A percentile compares a stretch with the other conserved stretches of the same genome.
These are phyloP conservation scores for Nothobranchius furzeri DNA, from an alignment of 2,113 vertebrate genomes.

Conservation along the genomic window DNA sequence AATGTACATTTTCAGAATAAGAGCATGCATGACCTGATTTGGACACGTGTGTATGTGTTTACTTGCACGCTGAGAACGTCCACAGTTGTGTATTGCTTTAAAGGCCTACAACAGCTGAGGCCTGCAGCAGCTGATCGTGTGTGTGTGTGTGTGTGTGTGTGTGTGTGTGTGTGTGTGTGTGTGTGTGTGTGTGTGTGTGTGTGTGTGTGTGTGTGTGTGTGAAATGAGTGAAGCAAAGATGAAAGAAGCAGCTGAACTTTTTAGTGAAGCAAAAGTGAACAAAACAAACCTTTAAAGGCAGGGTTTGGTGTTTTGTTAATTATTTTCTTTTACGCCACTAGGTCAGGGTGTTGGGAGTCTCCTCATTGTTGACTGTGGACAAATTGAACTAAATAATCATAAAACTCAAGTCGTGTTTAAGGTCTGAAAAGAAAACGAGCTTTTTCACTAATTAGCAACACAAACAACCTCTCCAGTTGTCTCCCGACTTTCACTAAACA, in stretches of 20 bases:
- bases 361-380: neutral
- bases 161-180: no score
- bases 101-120: constrained; percentile 48
- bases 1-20: constrained; percentile 18
- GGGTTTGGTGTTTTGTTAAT: neutral
- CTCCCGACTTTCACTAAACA: constrained; percentile 56
- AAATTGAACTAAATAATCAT: neutral
- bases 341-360: neutral
- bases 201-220: no score
- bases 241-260: neutral
- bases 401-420: neutral
- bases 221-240: neutral
- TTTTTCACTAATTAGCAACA: neutral
- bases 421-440: neutral
- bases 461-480: constrained; percentile 16
- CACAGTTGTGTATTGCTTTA: constrained; percentile 24
- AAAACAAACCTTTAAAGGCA: neutral
- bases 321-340: neutral
- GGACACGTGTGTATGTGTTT: neutral
- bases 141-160: neutral
- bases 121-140: constrained; percentile 52
- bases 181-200: no score
- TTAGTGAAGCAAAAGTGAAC: neutral
- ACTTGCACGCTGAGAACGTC: constrained; percentile 1
- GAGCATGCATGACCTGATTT: neutral